Conservation (phyloP, 2,888 invertebrate genomes). For the Drosophila borealis region DNA sequence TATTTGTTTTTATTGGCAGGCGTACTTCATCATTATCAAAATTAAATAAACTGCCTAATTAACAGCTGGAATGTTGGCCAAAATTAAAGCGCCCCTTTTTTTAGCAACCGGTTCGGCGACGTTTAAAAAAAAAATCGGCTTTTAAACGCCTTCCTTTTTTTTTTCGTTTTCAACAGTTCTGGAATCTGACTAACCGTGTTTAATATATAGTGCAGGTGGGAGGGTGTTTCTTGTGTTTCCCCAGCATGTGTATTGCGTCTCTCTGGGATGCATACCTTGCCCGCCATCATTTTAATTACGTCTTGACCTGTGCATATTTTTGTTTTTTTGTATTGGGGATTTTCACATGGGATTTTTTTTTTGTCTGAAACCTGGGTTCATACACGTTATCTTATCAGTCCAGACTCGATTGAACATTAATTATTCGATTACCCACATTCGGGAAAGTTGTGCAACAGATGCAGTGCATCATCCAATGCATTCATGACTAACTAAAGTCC, state of each 20-base stretch:
- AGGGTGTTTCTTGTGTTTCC: background rate
- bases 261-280: background rate
- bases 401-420: conserved; percentile 4
- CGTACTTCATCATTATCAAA: conserved; percentile 39
- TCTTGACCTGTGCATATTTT: conserved; percentile 29
- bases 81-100: conserved; percentile 39
- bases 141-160: conserved; percentile 7
- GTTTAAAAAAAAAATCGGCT: background rate
- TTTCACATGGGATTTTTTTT: conserved; percentile 32
- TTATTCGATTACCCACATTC: background rate
- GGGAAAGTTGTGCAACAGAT: conserved; percentile 29
- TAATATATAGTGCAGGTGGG: background rate
- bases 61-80: conserved; percentile 41
- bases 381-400: conserved; percentile 41
- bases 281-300: conserved; percentile 6
- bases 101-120: conserved; percentile 33
- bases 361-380: conserved; percentile 10
- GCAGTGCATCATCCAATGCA: background rate
- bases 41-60: conserved; percentile 35
- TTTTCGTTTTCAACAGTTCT: conserved; percentile 14
- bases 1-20: conserved; percentile 11
- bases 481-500: too few relatives aligned
- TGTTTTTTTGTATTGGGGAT: conserved; percentile 22
- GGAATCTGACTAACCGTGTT: background rate
- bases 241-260: background rate